Conservation (phyloP, 2,888 invertebrate genomes). For the Vanessa cardui region DNA sequence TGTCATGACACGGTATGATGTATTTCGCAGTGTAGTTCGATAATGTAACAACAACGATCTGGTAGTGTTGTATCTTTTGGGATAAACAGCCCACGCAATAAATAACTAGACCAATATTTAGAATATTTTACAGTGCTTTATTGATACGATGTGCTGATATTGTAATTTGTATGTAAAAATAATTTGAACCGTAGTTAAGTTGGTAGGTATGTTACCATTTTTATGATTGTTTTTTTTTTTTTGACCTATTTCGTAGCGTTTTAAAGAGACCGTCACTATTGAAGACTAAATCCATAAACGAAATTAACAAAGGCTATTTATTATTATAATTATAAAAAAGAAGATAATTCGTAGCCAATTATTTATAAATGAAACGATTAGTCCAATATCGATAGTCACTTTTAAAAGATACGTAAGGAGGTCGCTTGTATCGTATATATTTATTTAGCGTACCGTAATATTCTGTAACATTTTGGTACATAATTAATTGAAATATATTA, state of each 20-base stretch:
- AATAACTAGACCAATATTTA: slow-evolving; percentile 81
- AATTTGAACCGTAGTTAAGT: slow-evolving; percentile 68
- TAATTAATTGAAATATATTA: slow-evolving; percentile 74
- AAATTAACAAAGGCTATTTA: slow-evolving; percentile 8
- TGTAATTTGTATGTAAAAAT: slow-evolving; percentile 67
- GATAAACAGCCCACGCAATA: slow-evolving; percentile 68
- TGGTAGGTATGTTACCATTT: slow-evolving; percentile 76
- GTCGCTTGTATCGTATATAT: slow-evolving; percentile 63
- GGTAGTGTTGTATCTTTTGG: slow-evolving; percentile 61
- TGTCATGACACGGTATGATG: slow-evolving; percentile 25
- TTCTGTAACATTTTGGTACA: slow-evolving; percentile 66
- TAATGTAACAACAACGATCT: slow-evolving; percentile 62
- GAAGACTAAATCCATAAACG: slow-evolving; percentile 4
- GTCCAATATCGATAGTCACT: slow-evolving; percentile 16
- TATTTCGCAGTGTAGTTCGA: slow-evolving; percentile 40
- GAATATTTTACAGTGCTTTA: slow-evolving; percentile 79
- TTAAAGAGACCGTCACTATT: slow-evolving; percentile 17
- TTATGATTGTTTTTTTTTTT: slow-evolving; percentile 51
- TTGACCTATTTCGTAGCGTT: slow-evolving; percentile 20
- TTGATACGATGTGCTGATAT: slow-evolving; percentile 72
- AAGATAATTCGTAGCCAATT: slow-evolving; percentile 22
- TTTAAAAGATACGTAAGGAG: slow-evolving; percentile 16
- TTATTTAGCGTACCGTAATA: slow-evolving; percentile 70
- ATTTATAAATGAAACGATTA: slow-evolving; percentile 10
- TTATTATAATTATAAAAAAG: slow-evolving; percentile 5